phyloP scores from a whole-genome alignment of 2,113 vertebrate genomes.

The Cacatua alba region DNA sequence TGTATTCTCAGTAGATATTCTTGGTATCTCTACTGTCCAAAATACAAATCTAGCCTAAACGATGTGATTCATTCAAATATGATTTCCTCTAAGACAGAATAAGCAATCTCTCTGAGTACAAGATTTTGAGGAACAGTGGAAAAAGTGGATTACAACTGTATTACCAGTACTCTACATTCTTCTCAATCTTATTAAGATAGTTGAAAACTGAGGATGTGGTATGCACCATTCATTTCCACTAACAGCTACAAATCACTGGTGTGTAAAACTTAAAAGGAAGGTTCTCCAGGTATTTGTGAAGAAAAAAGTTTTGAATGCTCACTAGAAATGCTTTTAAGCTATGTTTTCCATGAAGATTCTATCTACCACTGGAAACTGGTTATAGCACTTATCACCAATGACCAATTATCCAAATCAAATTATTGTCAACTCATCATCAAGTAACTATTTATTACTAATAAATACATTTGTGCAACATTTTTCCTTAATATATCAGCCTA shows the following conservation, averaged over 20 bases:
- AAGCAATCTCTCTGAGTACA: not conserved
- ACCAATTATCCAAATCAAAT: not conserved
- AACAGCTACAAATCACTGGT: not conserved
- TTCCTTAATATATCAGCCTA: not conserved
- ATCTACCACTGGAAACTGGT: not conserved
- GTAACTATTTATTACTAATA: not conserved
- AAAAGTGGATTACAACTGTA: not conserved
- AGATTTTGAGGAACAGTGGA: not conserved
- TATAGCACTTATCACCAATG: not conserved
- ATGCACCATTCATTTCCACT: not conserved
- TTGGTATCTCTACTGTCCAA: not conserved
- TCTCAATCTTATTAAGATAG: not conserved
- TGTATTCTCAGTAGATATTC: not conserved
- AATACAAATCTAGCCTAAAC: not conserved
- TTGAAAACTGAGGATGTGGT: not conserved
- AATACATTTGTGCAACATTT: not conserved
- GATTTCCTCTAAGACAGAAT: not conserved
- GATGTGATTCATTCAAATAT: not conserved
- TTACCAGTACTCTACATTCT: not conserved
- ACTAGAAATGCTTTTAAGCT: not conserved
- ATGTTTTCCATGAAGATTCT: not conserved
- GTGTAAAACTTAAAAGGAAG: not conserved
- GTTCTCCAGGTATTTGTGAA: not conserved
- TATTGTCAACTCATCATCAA: not conserved
- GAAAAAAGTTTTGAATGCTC: not conserved